Conservation (phyloP, 2,797 vertebrate species). For the Gephyroberyx darwinii region DNA sequence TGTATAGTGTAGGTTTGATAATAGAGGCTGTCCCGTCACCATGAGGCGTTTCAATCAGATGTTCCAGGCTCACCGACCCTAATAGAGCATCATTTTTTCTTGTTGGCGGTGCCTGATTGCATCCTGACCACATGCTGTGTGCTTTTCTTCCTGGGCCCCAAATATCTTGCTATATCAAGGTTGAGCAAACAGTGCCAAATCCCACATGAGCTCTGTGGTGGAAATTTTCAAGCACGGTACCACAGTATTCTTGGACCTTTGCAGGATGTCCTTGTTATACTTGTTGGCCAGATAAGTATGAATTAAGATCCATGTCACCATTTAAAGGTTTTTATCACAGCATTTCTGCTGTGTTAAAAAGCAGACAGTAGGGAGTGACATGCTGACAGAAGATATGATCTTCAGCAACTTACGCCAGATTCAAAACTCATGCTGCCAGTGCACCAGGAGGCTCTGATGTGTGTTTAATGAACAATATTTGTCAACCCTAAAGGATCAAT, state of each 20-base stretch:
- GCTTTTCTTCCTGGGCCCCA: background rate
- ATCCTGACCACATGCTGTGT: constrained; percentile 21
- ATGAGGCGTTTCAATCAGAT: constrained; percentile 30
- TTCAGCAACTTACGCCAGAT: background rate
- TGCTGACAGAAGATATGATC: background rate
- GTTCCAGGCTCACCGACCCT: constrained; percentile 5
- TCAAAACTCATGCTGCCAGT: background rate
- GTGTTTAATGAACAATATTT: background rate
- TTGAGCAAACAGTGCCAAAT: constrained; percentile 5
- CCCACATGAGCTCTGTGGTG: background rate
- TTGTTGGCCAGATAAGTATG: background rate
- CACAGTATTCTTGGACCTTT: background rate
- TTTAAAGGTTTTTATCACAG: background rate
- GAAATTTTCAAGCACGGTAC: background rate
- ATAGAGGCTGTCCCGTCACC: background rate
- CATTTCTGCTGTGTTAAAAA: background rate
- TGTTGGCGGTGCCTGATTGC: constrained; percentile 37
- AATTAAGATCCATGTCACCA: background rate
- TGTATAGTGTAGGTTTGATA: background rate
- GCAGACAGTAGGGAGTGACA: background rate
- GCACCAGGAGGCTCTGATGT: background rate
- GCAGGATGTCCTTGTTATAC: no score
- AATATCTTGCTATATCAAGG: constrained; percentile 1
- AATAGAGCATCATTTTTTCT: constrained; percentile 40
- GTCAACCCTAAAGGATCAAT: background rate